Evolutionary conservation across 2,113 vertebrate species (phyloP).

Genomic region (Vombatus ursinus): DNA sequence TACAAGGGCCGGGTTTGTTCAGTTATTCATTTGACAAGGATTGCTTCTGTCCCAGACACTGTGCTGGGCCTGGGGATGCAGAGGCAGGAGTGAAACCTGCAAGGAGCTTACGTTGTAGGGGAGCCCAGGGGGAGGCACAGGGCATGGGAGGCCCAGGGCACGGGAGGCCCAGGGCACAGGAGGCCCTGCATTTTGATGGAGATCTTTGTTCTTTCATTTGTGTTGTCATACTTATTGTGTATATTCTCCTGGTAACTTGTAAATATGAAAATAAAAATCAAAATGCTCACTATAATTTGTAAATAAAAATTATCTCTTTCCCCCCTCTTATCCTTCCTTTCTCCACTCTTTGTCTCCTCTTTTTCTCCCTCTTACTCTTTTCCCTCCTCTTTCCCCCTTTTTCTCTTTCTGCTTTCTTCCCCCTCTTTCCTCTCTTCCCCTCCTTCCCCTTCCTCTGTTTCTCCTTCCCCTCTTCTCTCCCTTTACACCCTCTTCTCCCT

Average conservation of each 20-base stretch:
- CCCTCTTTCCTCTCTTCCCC: no score
- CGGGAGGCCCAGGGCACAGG: neutral
- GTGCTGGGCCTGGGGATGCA: neutral
- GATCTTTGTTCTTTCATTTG: neutral
- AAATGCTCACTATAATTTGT: neutral
- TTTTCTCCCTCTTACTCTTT: neutral
- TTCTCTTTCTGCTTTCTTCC: no score
- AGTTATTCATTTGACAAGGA: neutral
- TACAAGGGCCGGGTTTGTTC: neutral
- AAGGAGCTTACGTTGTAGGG: neutral
- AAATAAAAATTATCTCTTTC: neutral
- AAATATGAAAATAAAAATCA: neutral
- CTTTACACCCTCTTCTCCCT: neutral
- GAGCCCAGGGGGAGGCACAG: neutral
- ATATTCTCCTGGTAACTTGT: neutral
- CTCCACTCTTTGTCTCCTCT: neutral
- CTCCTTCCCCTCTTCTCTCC: no score
- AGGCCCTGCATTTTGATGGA: neutral
- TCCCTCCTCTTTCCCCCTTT: neutral
- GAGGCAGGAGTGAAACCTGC: neutral
- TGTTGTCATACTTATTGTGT: neutral
- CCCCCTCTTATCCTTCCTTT: no score
- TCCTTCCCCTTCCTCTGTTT: neutral
- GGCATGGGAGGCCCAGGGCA: neutral
- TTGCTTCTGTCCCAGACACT: neutral